These are phyloP conservation scores for Amphiduros pacificus DNA, from an alignment of 2,888 invertebrate species.

Conservation along the genomic window DNA sequence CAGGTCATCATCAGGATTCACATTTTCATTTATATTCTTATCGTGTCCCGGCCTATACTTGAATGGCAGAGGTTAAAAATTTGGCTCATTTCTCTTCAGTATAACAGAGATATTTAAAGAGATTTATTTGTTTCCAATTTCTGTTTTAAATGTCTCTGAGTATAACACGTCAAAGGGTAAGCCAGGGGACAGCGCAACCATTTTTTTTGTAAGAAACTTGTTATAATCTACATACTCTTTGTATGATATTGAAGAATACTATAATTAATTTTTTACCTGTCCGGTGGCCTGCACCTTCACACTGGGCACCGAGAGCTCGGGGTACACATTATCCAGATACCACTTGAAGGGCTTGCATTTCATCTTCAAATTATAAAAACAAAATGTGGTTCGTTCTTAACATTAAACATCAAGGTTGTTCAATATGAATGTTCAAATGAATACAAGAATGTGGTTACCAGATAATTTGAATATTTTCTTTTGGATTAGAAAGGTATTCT, in stretches of 20 bases:
- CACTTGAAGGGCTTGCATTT: constrained; percentile 11
- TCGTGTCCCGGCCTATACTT: no score
- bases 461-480: neutral
- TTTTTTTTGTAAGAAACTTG: neutral
- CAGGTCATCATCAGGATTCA: no score
- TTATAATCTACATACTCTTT: no score
- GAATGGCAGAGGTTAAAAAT: no score
- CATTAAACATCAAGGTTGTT: no score
- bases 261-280: neutral
- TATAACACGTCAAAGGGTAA: neutral
- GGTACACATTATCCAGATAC: constrained; percentile 12
- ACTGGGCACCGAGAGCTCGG: constrained; percentile 1
- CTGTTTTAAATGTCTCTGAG: neutral
- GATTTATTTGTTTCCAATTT: no score
- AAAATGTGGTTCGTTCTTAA: no score
- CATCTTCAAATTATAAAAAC: neutral
- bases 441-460: neutral
- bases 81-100: no score
- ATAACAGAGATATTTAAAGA: no score
- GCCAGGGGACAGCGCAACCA: neutral
- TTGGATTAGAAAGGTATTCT: neutral
- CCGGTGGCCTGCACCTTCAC: neutral
- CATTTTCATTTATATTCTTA: no score
- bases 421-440: neutral
- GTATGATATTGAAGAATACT: no score